phyloP scores from a whole-genome alignment of 2,797 vertebrate species.

The Kryptopterus vitreolus region DNA sequence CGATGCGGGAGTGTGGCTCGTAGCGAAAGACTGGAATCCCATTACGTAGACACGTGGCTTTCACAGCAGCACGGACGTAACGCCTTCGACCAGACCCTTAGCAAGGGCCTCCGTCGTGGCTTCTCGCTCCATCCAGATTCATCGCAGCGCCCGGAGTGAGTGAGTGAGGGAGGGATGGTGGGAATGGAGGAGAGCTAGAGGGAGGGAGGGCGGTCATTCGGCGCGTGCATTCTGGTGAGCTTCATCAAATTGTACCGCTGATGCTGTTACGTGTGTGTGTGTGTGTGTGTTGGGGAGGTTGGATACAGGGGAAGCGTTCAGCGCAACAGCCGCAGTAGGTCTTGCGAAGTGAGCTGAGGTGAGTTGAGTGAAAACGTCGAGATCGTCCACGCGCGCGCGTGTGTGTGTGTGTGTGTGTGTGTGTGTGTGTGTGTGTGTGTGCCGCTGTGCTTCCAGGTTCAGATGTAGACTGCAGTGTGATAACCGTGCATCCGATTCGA shows the following conservation, averaged over 20 bases:
- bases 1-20: conserved; percentile 73
- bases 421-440: too few relatives aligned
- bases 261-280: not conserved
- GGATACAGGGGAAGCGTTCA: not conserved
- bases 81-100: not conserved
- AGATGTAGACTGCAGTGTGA: not conserved
- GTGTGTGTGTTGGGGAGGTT: not conserved
- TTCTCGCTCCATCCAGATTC: conserved; percentile 4
- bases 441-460: not conserved
- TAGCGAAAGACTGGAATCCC: conserved; percentile 73
- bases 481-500: not conserved
- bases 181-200: conserved; percentile 8
- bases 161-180: not conserved
- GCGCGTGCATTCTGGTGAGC: conserved; percentile 5
- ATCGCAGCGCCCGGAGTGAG: conserved; percentile 18
- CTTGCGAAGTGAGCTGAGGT: conserved; percentile 11
- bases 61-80: conserved; percentile 41
- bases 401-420: too few relatives aligned
- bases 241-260: conserved; percentile 17
- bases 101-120: conserved; percentile 1
- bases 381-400: not conserved
- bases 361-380: not conserved
- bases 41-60: conserved; percentile 76
- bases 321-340: conserved; percentile 33
- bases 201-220: not conserved